Percentiles rank a stretch among this genome's conserved stretches.
Conservation (phyloP, 2,113 vertebrate genomes). For the Pollachius pollachius region DNA sequence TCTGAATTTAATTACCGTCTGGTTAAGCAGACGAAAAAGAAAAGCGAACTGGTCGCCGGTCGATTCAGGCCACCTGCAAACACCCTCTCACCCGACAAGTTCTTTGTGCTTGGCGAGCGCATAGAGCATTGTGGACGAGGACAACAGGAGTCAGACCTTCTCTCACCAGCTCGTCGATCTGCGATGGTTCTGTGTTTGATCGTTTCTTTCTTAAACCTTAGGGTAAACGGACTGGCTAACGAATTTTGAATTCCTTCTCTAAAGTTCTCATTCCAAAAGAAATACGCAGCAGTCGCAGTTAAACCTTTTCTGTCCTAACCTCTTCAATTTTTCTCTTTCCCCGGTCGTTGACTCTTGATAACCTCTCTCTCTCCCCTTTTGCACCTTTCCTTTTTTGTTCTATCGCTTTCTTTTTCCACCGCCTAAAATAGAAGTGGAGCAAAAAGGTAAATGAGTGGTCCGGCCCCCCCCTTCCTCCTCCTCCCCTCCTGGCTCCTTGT, state of each 20-base stretch:
- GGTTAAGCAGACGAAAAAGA: neutral
- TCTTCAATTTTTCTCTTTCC: constrained; percentile 51
- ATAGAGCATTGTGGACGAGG: too few species aligned
- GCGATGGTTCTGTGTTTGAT: neutral
- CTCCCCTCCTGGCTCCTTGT: constrained; percentile 53
- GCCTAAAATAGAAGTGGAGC: constrained; percentile 99
- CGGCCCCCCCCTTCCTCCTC: constrained; percentile 66
- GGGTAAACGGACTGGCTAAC: constrained; percentile 49
- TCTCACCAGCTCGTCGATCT: too few species aligned
- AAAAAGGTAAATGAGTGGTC: constrained; percentile 99
- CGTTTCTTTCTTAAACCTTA: constrained; percentile 48
- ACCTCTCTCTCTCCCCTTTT: constrained; percentile 92
- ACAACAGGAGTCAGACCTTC: too few species aligned
- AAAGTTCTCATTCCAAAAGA: neutral
- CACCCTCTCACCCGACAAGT: too few species aligned
- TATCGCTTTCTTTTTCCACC: constrained; percentile 88
- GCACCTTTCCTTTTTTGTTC: constrained; percentile 75
- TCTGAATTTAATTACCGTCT: too few species aligned
- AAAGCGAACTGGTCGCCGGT: constrained; percentile 39
- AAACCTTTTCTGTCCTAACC: too few species aligned
- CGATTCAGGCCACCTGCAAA: constrained; percentile 38
- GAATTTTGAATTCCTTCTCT: neutral
- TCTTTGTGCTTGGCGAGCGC: too few species aligned
- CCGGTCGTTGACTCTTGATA: constrained; percentile 95
- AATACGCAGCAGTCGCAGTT: constrained; percentile 25